phyloP scores from a whole-genome alignment of 2,113 vertebrate genomes.

The Paramisgurnus dabryanus region DNA sequence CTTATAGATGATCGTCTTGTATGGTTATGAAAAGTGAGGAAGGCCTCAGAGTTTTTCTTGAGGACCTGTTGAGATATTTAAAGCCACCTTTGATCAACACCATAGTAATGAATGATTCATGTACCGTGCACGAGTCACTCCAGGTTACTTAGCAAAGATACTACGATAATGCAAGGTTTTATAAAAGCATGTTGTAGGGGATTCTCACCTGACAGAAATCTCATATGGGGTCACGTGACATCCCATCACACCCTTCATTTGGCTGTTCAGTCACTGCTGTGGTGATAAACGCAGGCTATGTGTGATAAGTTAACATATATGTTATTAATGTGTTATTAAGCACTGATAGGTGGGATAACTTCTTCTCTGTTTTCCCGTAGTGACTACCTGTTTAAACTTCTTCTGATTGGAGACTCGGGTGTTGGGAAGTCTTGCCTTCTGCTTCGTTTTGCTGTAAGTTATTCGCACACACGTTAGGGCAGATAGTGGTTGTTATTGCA shows the following conservation, averaged over 20 bases:
- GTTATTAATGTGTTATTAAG: too few relatives aligned
- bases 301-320: too few relatives aligned
- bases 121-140: too few relatives aligned
- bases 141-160: too few relatives aligned
- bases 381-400: constrained; percentile 99
- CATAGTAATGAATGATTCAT: too few relatives aligned
- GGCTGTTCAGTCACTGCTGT: too few relatives aligned
- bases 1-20: not conserved
- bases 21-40: not conserved
- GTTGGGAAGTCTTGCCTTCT: constrained; percentile 98
- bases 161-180: too few relatives aligned
- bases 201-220: too few relatives aligned
- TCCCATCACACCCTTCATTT: too few relatives aligned
- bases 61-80: not conserved
- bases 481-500: not conserved
- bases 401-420: constrained; percentile 97
- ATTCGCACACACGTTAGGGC: not conserved
- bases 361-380: constrained; percentile 68
- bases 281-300: too few relatives aligned
- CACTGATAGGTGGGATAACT: not conserved
- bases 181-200: too few relatives aligned
- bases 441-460: constrained; percentile 96
- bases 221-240: too few relatives aligned
- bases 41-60: not conserved
- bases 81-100: not conserved